These are phyloP conservation scores for Charaxes varanes DNA, from an alignment of 1,140 invertebrate genomes.

Conservation along the genomic window DNA sequence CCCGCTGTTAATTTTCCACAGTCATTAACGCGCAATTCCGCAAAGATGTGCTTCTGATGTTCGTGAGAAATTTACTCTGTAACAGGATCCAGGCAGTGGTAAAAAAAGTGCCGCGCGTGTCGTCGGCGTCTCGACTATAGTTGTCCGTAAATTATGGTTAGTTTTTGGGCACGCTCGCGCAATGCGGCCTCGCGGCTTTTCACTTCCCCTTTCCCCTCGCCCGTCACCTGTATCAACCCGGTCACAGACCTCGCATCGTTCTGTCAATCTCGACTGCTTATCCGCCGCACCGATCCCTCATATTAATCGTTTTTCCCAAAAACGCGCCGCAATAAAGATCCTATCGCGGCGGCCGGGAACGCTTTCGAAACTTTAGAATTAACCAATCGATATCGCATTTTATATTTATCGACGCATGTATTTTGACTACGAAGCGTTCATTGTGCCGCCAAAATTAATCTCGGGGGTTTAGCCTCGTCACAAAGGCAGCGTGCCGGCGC, in stretches of 20 bases:
- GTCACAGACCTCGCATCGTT: slow-evolving; percentile 64
- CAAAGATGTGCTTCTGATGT: slow-evolving; percentile 53
- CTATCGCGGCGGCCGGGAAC: slow-evolving; percentile 42
- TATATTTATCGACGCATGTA: slow-evolving; percentile 56
- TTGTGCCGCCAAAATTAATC: slow-evolving; percentile 70
- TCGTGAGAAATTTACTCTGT: slow-evolving; percentile 64
- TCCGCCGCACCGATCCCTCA: slow-evolving; percentile 58
- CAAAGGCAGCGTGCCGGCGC: slow-evolving; percentile 60
- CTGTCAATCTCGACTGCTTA: slow-evolving; percentile 69
- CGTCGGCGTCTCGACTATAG: slow-evolving; percentile 58
- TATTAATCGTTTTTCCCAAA: slow-evolving; percentile 65
- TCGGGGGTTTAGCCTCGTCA: slow-evolving; percentile 63
- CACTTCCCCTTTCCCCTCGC: slow-evolving; percentile 25
- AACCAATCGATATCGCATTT: slow-evolving; percentile 60
- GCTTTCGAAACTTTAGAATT: slow-evolving; percentile 55
- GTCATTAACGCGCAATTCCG: slow-evolving; percentile 56
- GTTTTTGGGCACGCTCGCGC: slow-evolving; percentile 68
- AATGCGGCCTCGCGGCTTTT: slow-evolving; percentile 65
- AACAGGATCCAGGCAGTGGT: slow-evolving; percentile 50
- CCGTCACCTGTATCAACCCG: slow-evolving; percentile 27
- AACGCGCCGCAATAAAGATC: slow-evolving; percentile 51
- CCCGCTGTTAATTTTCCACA: slow-evolving; percentile 35
- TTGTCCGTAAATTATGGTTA: slow-evolving; percentile 74
- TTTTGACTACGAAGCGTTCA: slow-evolving; percentile 60
- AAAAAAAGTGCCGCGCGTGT: slow-evolving; percentile 62